Evolutionary conservation across 2,888 invertebrate species (phyloP).

Genomic region (Cancer borealis): DNA sequence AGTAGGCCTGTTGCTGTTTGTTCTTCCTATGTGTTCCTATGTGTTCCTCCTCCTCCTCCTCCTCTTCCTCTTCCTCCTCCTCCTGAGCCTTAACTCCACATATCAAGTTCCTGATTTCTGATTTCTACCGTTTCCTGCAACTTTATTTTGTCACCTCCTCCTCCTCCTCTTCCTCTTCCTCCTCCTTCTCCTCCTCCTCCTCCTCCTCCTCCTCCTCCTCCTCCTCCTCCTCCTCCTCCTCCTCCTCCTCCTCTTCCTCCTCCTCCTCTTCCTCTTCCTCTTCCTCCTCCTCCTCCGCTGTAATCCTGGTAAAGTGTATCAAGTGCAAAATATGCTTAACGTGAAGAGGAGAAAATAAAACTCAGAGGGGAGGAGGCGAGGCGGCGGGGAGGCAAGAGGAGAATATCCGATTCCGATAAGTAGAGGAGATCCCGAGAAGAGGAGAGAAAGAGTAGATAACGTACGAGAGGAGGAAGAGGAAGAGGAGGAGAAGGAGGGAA

Average conservation of each 20-base stretch:
- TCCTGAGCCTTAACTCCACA: too few species aligned
- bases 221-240: neutral
- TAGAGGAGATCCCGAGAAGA: neutral
- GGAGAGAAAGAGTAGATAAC: constrained; percentile 5
- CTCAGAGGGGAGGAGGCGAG: neutral
- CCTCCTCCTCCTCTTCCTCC: neutral
- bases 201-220: constrained; percentile 8
- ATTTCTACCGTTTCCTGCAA: too few species aligned
- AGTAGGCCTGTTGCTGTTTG: too few species aligned
- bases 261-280: neutral
- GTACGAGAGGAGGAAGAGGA: neutral
- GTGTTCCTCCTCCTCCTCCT: too few species aligned
- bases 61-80: neutral
- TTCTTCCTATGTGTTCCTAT: too few species aligned
- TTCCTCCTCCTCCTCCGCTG: neutral
- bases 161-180: neutral
- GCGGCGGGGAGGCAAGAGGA: neutral
- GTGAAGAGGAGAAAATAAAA: constrained; percentile 7
- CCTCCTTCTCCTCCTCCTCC: constrained; percentile 14
- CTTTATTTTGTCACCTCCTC: too few species aligned
- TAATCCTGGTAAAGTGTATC: constrained; percentile 29
- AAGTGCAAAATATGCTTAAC: constrained; percentile 23
- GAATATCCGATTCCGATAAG: constrained; percentile 28
- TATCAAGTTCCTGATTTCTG: too few species aligned
- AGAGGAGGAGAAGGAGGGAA: neutral